These are phyloP conservation scores for Leucophora obtusa DNA, from an alignment of 2,888 invertebrate species.

Conservation along the genomic window DNA sequence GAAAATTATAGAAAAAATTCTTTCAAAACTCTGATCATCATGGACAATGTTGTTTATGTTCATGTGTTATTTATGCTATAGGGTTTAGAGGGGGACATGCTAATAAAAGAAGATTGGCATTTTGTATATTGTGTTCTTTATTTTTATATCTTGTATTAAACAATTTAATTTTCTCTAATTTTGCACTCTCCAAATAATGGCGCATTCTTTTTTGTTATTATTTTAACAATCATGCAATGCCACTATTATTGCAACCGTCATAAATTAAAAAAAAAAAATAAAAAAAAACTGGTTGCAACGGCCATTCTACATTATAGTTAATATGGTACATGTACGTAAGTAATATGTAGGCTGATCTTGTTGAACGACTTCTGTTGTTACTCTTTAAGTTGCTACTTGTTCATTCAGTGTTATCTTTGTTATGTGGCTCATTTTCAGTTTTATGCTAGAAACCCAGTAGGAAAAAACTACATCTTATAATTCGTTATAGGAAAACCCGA, in stretches of 20 bases:
- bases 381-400: constrained; percentile 67
- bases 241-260: constrained; percentile 61
- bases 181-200: constrained; percentile 65
- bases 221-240: constrained; percentile 59
- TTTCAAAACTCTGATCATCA: background rate
- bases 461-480: too few relatives aligned
- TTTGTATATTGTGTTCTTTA: constrained; percentile 20
- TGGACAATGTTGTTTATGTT: constrained; percentile 12
- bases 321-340: constrained; percentile 3
- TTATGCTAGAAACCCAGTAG: too few relatives aligned
- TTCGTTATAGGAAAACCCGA: too few relatives aligned
- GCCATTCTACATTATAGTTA: constrained; percentile 8
- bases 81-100: constrained; percentile 9
- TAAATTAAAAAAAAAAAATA: constrained; percentile 45
- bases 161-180: constrained; percentile 64
- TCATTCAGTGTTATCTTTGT: constrained; percentile 12
- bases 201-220: constrained; percentile 29
- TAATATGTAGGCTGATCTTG: constrained; percentile 52
- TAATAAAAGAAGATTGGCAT: constrained; percentile 20
- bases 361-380: constrained; percentile 74
- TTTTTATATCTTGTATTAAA: constrained; percentile 26
- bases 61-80: constrained; percentile 22
- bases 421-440: constrained; percentile 33
- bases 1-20: background rate
- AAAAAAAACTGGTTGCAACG: constrained; percentile 48